Evolutionary conservation across 2,888 invertebrate genomes (phyloP).

Genomic region (Vanessa cardui): DNA sequence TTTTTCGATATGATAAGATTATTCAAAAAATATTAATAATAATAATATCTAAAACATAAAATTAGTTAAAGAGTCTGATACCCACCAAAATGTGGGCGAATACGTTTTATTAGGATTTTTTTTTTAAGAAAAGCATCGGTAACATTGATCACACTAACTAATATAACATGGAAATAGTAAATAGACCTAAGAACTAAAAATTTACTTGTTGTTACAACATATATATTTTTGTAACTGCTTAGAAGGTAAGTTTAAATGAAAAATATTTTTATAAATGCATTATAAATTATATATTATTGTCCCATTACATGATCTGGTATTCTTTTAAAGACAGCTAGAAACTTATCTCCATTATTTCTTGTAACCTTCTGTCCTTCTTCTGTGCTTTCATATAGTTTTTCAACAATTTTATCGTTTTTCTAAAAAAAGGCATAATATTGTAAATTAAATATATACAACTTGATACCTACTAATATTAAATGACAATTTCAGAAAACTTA

Average conservation of each 20-base stretch:
- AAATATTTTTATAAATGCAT: constrained; percentile 13
- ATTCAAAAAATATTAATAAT: too few species aligned
- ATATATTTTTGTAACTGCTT: too few species aligned
- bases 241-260: constrained; percentile 7
- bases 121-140: too few species aligned
- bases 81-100: too few species aligned
- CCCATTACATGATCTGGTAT: constrained; percentile 55
- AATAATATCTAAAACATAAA: too few species aligned
- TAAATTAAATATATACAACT: neutral
- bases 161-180: too few species aligned
- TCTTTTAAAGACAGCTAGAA: constrained; percentile 93
- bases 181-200: too few species aligned
- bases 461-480: neutral
- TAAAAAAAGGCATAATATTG: constrained; percentile 59
- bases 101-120: too few species aligned
- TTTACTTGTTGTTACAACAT: too few species aligned
- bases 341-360: constrained; percentile 96
- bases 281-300: constrained; percentile 39
- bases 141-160: too few species aligned
- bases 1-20: too few species aligned
- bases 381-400: constrained; percentile 94
- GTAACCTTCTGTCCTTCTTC: constrained; percentile 99
- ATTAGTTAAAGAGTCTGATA: too few species aligned
- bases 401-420: constrained; percentile 92
- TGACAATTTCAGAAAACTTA: constrained; percentile 58